Evolutionary conservation across 2,888 invertebrate genomes (phyloP), one percentile per base, ranked within the genome.

Genomic region (Mermis nigrescens): DNA sequence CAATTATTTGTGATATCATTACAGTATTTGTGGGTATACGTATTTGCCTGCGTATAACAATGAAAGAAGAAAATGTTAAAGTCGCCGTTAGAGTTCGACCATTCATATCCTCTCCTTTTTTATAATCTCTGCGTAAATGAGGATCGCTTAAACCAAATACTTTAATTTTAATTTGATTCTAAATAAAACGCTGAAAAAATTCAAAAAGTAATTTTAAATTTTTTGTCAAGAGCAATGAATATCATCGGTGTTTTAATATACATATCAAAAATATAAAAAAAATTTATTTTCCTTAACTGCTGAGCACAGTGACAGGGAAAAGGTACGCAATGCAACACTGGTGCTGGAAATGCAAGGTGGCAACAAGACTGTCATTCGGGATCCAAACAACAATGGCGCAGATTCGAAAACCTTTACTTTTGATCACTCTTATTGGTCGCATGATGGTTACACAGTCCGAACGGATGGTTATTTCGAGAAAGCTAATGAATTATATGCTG

Each of bases 391-490:
- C 45, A 24, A 12, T 7, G 31, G 4, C 12, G 75, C 74, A 22
- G 74, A 73, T 19, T 69, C 70, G 28, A 75, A 74, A 61, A 70
- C 72, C 61, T 80, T 79, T 67, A 72, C 76, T 1, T 80, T 76
- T 68, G 79, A 80, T 69, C 74, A 73, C 69, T 76, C 77, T 62
- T 80, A 79, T 66, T 80, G 80, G 80, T 78, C 79, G 29, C 76
- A 77, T 67, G 79, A 79, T 66, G 79, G 79, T 1, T 77, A 68
- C 65, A 75, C 73, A 48, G 74, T 75, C 59, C 69, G 71, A 2
- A 62, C 67, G 2, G 71, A 73, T 64, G 79, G 79, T 1, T 77
- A 76, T 64, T 72, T 70, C n/a, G 61, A 63, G 38, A 24, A 12
- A 24, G 48, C 12, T 48, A 12, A 12, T 12, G 4, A 12, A 4